These are phyloP conservation scores for Xiphophorus hellerii DNA, from an alignment of 2,113 vertebrate genomes.

Conservation along the genomic window DNA sequence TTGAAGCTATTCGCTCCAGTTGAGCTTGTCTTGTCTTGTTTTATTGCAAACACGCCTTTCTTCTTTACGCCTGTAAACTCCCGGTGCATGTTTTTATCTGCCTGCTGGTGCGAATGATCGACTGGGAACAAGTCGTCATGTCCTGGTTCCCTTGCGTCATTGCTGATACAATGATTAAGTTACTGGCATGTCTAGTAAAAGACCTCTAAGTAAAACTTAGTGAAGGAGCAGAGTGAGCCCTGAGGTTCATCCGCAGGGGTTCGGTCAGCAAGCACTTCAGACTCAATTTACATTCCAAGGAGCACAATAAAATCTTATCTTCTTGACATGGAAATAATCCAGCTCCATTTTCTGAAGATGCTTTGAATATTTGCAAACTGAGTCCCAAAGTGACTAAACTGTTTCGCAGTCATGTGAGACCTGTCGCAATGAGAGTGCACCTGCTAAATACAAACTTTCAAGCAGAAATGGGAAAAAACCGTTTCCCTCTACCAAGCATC, in stretches of 20 bases:
- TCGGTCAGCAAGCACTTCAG: conserved; percentile 55
- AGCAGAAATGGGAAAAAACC: not conserved
- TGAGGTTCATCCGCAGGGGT: conserved; percentile 44
- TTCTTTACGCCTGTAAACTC: not conserved
- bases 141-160: conserved; percentile 3
- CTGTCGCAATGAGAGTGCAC: conserved; percentile 7
- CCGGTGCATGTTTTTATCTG: conserved; percentile 54
- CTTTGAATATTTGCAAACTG: conserved; percentile 38
- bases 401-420: not conserved
- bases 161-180: conserved; percentile 13
- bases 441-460: conserved; percentile 12
- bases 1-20: conserved; percentile 25
- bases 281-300: conserved; percentile 60
- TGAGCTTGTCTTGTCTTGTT: conserved; percentile 65
- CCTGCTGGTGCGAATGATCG: conserved; percentile 24
- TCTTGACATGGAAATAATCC: conserved; percentile 24
- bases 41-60: conserved; percentile 37
- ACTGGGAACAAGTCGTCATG: conserved; percentile 16
- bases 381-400: not conserved
- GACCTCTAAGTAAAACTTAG: conserved; percentile 41
- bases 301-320: conserved; percentile 41
- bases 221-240: conserved; percentile 17
- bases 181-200: conserved; percentile 8
- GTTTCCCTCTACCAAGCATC: not conserved
- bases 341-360: conserved; percentile 21